Evolutionary conservation across 2,113 vertebrate species (phyloP), one percentile per base, ranked within the genome.

Genomic region (Pagrus major): DNA sequence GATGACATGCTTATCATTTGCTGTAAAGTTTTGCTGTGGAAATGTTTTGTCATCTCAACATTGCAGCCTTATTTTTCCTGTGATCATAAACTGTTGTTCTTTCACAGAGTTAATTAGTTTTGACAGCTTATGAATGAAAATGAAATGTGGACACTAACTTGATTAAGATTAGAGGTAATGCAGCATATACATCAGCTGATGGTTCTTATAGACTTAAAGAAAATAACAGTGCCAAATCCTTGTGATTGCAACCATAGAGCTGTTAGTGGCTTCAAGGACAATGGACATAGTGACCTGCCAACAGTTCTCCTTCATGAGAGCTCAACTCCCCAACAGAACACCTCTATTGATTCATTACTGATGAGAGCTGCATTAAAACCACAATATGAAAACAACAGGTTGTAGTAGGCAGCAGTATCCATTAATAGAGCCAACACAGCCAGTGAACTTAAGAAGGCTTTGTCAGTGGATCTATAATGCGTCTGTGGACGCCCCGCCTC

Each of bases 401-500:
- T 14, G 5, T 4, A 46, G 63, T 6, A 23, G 31, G 51, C 51
- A 16, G 72, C 60, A 23, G 55, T 6, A 2, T 77, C 83, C 80
- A 67, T 56, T 70, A 73, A 73, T 74, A 67, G 51, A 77, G 64
- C 1, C 29, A 31, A 46, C 0, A 21, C 52, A 37, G 46, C 15
- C 68, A 67, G 42, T 59, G 68, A 73, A 76, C 18, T 64, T 75
- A 78, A 78, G 74, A 25, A 56, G 72, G 78, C 76, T 88, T 75
- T 86, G 64, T 60, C 51, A 51, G 78, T 29, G 58, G 81, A 58
- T 76, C 72, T 29, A 56, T 86, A 66, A 81, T 54, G 49, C 41
- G 52, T 60, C 51, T 11, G 15, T 52, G n/a, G 77, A 80, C 25
- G 70, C 51, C 21, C 86, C 82, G 83, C 91, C 89, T 42, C 67